Evolutionary conservation across 2,888 invertebrate genomes (phyloP).

Genomic region (Ariolimax columbianus): DNA sequence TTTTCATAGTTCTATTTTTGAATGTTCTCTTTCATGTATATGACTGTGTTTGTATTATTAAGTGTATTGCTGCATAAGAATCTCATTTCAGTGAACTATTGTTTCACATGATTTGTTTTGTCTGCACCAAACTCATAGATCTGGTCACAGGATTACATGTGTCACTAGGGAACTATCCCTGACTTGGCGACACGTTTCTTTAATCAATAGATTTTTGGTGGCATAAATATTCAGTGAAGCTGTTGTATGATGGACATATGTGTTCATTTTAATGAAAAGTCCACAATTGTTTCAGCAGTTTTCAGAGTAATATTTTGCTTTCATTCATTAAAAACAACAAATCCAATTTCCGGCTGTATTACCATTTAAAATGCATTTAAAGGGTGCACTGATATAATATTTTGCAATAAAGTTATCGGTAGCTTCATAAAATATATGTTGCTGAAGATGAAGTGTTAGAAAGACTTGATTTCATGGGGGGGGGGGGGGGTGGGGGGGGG

Average conservation of each 20-base stretch:
- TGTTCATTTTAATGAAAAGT: background rate
- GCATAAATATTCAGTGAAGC: too few species aligned
- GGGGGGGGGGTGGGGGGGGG: too few species aligned
- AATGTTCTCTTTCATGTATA: slow-evolving; percentile 21
- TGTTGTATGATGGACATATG: too few species aligned
- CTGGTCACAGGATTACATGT: background rate
- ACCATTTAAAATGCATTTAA: background rate
- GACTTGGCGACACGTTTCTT: background rate
- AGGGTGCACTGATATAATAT: too few species aligned
- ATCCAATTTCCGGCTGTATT: background rate
- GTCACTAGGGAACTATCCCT: background rate
- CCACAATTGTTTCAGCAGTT: background rate
- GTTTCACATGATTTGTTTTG: background rate
- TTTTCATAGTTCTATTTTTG: slow-evolving; percentile 30
- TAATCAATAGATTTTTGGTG: background rate
- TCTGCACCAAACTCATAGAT: background rate
- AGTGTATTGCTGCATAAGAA: background rate
- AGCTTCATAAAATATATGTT: too few species aligned
- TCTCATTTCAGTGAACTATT: background rate
- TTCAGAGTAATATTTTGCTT: background rate
- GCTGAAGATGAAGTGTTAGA: too few species aligned
- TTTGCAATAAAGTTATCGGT: too few species aligned
- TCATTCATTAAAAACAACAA: background rate
- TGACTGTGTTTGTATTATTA: slow-evolving; percentile 21
- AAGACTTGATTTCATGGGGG: too few species aligned